Percentiles rank a stretch among this genome's conserved stretches.
These are phyloP conservation scores for Todus mexicanus DNA, from an alignment of 2,797 vertebrate genomes.

Conservation along the genomic window DNA sequence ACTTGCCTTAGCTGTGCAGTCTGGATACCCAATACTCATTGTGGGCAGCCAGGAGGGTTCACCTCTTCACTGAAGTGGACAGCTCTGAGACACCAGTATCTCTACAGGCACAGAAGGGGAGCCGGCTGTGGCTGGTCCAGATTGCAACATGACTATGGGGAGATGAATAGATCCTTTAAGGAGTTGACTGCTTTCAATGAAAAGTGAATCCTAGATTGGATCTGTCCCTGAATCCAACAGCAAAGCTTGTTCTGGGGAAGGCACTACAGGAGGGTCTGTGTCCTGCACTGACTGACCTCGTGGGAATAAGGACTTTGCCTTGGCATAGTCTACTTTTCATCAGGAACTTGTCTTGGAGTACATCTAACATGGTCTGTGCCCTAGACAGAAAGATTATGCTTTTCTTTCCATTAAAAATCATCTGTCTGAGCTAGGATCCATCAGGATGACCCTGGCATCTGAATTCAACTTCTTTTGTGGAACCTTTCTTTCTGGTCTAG, in stretches of 20 bases:
- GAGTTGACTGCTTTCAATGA: not conserved
- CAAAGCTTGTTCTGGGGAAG: not conserved
- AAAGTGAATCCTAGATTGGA: not conserved
- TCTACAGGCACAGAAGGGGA: not conserved
- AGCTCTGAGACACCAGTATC: not conserved
- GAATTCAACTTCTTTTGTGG: not conserved
- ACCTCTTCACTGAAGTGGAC: not conserved
- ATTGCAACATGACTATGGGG: accelerated
- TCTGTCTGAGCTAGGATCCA: not conserved
- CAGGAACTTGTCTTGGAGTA: not conserved
- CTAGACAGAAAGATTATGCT: not conserved
- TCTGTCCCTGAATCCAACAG: not conserved
- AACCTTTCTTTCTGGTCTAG: not conserved
- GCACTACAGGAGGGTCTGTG: not conserved
- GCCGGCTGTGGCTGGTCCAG: not conserved
- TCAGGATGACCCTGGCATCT: not conserved
- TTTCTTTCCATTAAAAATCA: not conserved
- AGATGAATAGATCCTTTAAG: not conserved
- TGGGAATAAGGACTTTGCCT: not conserved
- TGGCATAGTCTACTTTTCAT: not conserved
- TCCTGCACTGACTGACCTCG: not conserved
- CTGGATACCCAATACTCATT: not conserved
- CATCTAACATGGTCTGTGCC: not conserved
- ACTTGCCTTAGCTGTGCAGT: not conserved
- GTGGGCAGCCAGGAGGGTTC: not conserved